Percentiles rank a stretch among this genome's conserved stretches.
Evolutionary conservation across 2,888 invertebrate species (phyloP).

Genomic region (Ectemnius continuus): DNA sequence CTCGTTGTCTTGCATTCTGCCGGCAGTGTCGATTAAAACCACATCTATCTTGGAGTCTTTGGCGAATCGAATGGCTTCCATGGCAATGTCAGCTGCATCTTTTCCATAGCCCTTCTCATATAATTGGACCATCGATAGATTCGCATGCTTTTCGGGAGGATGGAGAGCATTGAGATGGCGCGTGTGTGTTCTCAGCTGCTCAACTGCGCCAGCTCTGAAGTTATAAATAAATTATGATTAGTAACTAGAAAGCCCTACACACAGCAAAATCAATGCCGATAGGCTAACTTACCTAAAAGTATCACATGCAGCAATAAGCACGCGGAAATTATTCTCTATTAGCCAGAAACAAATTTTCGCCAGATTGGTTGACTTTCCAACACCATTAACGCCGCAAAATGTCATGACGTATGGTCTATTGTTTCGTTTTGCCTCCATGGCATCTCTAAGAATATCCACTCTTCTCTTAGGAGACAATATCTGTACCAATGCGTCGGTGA

Average conservation of each 20-base stretch:
- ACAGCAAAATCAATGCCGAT: too few species aligned
- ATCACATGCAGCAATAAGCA: slow-evolving; percentile 98
- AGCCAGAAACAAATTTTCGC: slow-evolving; percentile 99
- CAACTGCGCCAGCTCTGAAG: slow-evolving; percentile 96
- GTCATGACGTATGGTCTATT: slow-evolving; percentile 96
- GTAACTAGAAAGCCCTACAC: too few species aligned
- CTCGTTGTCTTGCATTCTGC: slow-evolving; percentile 99
- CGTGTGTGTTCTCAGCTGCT: slow-evolving; percentile 97
- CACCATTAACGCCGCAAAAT: slow-evolving; percentile 99
- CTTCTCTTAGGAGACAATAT: slow-evolving; percentile 96
- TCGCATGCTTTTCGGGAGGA: slow-evolving; percentile 86
- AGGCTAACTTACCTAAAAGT: slow-evolving; percentile 84
- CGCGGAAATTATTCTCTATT: slow-evolving; percentile 96
- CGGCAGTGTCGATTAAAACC: slow-evolving; percentile 98
- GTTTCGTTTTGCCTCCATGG: slow-evolving; percentile 91
- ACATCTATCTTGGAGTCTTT: slow-evolving; percentile 90
- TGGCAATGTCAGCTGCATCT: slow-evolving; percentile 98
- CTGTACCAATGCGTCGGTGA: slow-evolving; percentile 94
- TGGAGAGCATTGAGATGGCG: slow-evolving; percentile 96
- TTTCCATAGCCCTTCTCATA: slow-evolving; percentile 99
- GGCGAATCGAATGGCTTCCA: slow-evolving; percentile 96
- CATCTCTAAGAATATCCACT: slow-evolving; percentile 97
- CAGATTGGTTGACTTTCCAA: slow-evolving; percentile 98
- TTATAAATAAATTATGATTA: neutral
- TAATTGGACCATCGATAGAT: slow-evolving; percentile 91